Evolutionary conservation across 2,797 vertebrate genomes (phyloP).

Genomic region (Leptatherina wallacei): DNA sequence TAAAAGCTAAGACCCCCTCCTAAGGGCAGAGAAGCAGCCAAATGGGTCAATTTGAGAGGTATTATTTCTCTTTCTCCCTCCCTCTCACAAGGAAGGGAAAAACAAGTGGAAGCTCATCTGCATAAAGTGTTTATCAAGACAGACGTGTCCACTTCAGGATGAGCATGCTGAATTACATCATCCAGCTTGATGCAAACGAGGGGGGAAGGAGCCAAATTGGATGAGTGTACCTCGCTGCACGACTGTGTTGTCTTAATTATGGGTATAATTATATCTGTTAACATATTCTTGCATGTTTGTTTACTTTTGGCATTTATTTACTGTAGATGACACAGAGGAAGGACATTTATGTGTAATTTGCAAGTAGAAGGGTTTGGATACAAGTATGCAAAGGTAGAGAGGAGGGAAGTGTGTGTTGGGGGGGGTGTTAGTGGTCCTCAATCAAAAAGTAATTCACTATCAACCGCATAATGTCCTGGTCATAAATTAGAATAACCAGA

Average conservation of each 20-base stretch:
- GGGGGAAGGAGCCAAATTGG: constrained; percentile 44
- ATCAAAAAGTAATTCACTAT: constrained; percentile 84
- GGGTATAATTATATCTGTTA: constrained; percentile 32
- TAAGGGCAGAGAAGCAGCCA: constrained; percentile 98
- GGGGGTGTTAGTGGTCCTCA: constrained; percentile 68
- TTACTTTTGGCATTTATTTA: constrained; percentile 24
- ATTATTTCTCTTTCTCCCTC: constrained; percentile 87
- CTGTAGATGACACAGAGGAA: constrained; percentile 4
- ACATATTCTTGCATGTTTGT: constrained; percentile 19
- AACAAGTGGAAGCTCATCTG: constrained; percentile 88
- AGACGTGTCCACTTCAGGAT: constrained; percentile 89
- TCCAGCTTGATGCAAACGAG: constrained; percentile 74
- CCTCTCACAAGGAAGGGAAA: constrained; percentile 82
- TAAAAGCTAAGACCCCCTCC: constrained; percentile 96
- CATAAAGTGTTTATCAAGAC: constrained; percentile 90
- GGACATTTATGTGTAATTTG: constrained; percentile 28
- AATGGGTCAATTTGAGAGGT: constrained; percentile 99
- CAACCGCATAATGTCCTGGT: constrained; percentile 83
- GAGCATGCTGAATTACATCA: constrained; percentile 86
- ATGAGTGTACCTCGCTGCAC: constrained; percentile 12
- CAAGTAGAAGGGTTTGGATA: constrained; percentile 28
- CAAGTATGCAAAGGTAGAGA: constrained; percentile 9
- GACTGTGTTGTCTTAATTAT: constrained; percentile 61
- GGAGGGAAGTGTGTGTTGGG: neutral
- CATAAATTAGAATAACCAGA: constrained; percentile 93